Conservation (phyloP, 2,113 vertebrate species). For the Chascanopsetta lugubris region DNA sequence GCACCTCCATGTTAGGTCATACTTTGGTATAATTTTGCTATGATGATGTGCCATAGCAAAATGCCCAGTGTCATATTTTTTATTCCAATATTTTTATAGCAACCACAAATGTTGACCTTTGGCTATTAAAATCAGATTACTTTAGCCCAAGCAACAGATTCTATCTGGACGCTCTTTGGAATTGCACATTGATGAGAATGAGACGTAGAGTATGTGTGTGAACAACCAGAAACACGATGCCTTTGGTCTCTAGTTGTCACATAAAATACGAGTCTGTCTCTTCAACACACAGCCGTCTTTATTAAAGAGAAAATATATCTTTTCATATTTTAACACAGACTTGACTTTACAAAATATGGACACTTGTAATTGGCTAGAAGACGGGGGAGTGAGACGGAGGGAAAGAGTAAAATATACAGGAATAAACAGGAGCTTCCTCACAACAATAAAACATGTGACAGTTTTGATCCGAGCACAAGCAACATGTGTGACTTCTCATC, state of each 20-base stretch:
- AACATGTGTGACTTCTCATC: neutral
- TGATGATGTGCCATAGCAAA: too few relatives aligned
- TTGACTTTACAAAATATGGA: slow-evolving; percentile 5
- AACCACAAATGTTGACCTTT: too few relatives aligned
- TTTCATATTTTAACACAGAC: slow-evolving; percentile 24
- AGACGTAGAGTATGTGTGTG: too few relatives aligned
- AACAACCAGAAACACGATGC: too few relatives aligned
- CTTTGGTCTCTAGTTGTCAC: neutral
- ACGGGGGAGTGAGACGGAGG: neutral
- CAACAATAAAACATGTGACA: neutral
- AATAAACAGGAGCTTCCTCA: neutral
- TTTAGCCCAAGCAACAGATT: too few relatives aligned
- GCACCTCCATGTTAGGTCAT: too few relatives aligned
- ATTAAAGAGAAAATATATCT: neutral
- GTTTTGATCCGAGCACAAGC: neutral
- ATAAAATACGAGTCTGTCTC: neutral
- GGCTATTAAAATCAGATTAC: too few relatives aligned
- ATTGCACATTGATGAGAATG: too few relatives aligned
- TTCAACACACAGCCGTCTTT: neutral
- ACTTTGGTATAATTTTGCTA: too few relatives aligned
- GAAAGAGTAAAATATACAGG: neutral
- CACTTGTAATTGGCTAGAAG: neutral
- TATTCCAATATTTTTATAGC: too few relatives aligned
- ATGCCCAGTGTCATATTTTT: too few relatives aligned
- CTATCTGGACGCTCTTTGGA: too few relatives aligned